Evolutionary conservation across 2,797 vertebrate genomes (phyloP), one percentile per base, ranked within the genome.

Genomic region (Hephaestus fuliginosus): DNA sequence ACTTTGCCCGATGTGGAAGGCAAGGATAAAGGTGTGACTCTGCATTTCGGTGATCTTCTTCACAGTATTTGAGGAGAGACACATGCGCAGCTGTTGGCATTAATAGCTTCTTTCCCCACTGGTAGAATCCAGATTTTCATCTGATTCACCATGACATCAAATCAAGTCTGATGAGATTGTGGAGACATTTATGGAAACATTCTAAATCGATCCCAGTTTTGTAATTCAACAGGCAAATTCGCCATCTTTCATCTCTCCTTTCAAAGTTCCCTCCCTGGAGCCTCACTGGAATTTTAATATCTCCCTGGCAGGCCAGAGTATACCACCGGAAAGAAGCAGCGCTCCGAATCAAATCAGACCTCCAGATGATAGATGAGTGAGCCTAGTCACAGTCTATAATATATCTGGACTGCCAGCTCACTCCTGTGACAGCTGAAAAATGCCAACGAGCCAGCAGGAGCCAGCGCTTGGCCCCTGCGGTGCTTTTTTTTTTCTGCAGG

Each of bases 181-280:
- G 87, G 74, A 92, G 90, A 93, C 93, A 93, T 94, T 94, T 93
- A 92, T 89, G 89, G 89, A 93, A 93, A 91, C 90, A 82, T 94
- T 88, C 82, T 87, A 92, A 95, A 94, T 91, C 83, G 78, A 94
- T 94, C 85, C 9, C 63, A 62, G 88, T 89, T 93, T 94, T 90
- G 85, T 86, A 80, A 95, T 95, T 94, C 90, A 92, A 92, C 91
- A 82, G 83, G 84, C 76, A n/a, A 85, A 89, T 89, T 89, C 49
- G 62, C 83, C 88, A 93, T 92, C 91, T 93, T 93, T 94, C 92
- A 93, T 91, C 89, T 94, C 82, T 81, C 80, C 84, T 91, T 93
- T 92, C 85, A 88, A 91, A 92, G 88, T 93, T 92, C 63, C 82
- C 84, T 86, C 84, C 87, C 76, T 65, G 68, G 87, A 85, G 61